Evolutionary conservation across 2,888 invertebrate species (phyloP), one percentile per base, ranked within the genome.

Genomic region (Horisme vitalbata): DNA sequence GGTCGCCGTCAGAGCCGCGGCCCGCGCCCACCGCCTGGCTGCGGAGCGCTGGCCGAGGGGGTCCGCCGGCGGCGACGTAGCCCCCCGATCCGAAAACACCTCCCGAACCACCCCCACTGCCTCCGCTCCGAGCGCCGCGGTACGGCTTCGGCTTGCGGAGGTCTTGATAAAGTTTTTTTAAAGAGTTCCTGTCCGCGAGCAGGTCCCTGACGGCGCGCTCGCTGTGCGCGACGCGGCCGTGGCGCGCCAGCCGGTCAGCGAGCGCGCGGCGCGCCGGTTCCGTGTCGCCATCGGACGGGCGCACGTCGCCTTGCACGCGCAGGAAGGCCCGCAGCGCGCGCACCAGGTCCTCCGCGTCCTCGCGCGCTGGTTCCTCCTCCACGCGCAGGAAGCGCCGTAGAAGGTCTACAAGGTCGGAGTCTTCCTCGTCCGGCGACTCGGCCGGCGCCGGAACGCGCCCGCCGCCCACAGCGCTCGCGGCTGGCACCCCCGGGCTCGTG

Each of bases 131-230:
- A 50, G 77, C 79, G 41, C 84, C 83, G 41, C 86, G 74, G 57
- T 89, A 90, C 21, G 89, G 85, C 61, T 93, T 92, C 14, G 94
- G 91, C 65, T 94, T 93, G 55, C 94, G 90, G 58, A 94, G 83
- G 65, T 94, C 94, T 69, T 94, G 93, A 68, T 94, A 94, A 18
- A 94, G 83, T 72, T 92, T 94, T 74, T 94, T 95, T 38, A 96
- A 82, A 14, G 94, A 87, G 65, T 92, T 93, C 61, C 95, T 91
- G 73, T 96, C 94, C 6, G 94, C 94, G 38, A 95, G 79, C 36
- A 95, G 87, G 63, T 94, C 93, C 38, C 93, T 93, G 59, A 95
- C 93, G 45, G 95, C 93, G 72, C 91, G 91, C 54, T 95, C 93
- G 45, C 93, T 89, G 63, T 92, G 93, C 0, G 92, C 85, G 8